These are phyloP conservation scores for Pogonomyrmex barbatus DNA, from an alignment of 1,140 invertebrate genomes.

Conservation along the genomic window DNA sequence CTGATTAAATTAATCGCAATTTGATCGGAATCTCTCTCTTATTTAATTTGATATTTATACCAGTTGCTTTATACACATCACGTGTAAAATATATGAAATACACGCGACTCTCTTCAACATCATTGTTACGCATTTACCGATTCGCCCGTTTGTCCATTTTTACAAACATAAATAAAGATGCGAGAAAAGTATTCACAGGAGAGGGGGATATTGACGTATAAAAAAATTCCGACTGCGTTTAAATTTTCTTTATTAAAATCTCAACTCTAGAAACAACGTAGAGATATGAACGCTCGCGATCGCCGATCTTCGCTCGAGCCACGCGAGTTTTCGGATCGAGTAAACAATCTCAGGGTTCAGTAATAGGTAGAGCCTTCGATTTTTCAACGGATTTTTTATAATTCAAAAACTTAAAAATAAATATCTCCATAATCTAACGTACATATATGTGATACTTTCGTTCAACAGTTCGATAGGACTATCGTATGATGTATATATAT, in stretches of 20 bases:
- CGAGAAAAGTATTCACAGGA: background rate
- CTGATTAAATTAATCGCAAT: background rate
- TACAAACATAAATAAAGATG: background rate
- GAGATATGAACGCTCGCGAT: conserved; percentile 37
- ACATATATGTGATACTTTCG: conserved; percentile 82
- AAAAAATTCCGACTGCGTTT: background rate
- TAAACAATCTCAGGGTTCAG: conserved; percentile 64
- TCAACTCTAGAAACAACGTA: conserved; percentile 56
- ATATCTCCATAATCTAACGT: conserved; percentile 80
- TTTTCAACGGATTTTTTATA: conserved; percentile 78
- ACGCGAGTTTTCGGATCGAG: background rate
- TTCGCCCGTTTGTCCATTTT: background rate
- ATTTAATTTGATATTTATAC: background rate
- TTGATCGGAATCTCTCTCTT: background rate
- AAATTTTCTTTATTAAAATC: conserved; percentile 60
- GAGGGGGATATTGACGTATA: background rate
- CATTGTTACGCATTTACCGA: background rate
- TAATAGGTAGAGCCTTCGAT: conserved; percentile 69
- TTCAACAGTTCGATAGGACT: conserved; percentile 80
- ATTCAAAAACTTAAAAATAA: conserved; percentile 82
- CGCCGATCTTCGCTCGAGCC: background rate
- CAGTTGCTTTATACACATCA: conserved; percentile 4
- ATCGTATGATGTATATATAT: conserved; percentile 58
- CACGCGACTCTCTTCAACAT: background rate
- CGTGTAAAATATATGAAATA: background rate